Percentiles rank a stretch among this genome's conserved stretches.
Evolutionary conservation across 1,140 invertebrate species (phyloP).

Genomic region (Panulirus ornatus): DNA sequence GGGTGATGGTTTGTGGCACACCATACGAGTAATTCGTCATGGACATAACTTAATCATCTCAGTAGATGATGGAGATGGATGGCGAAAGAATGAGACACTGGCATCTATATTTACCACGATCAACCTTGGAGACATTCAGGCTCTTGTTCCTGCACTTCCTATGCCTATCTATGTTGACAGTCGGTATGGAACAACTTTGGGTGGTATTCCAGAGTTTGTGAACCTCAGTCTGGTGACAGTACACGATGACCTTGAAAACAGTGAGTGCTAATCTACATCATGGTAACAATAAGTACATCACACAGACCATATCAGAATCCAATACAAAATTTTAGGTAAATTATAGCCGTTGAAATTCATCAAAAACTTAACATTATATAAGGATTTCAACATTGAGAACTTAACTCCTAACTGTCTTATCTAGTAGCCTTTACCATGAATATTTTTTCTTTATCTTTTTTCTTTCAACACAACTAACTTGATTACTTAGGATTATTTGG

Average conservation of each 20-base stretch:
- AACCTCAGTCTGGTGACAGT: constrained; percentile 29
- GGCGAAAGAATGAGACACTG: constrained; percentile 50
- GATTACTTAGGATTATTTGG: too few relatives aligned
- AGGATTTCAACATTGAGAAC: too few relatives aligned
- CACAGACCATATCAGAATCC: too few relatives aligned
- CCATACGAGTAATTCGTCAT: constrained; percentile 32
- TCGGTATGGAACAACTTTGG: constrained; percentile 18
- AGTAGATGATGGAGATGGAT: constrained; percentile 57
- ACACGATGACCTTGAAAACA: constrained; percentile 38
- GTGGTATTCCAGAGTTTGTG: constrained; percentile 42
- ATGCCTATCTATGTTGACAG: constrained; percentile 32
- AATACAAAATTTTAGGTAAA: too few relatives aligned
- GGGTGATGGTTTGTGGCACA: constrained; percentile 62
- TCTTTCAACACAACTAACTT: too few relatives aligned
- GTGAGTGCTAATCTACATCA: constrained; percentile 13
- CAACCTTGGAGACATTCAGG: neutral
- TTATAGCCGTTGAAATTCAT: too few relatives aligned
- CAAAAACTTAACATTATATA: too few relatives aligned
- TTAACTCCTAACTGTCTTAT: too few relatives aligned
- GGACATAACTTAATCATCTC: constrained; percentile 34
- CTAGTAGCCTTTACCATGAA: too few relatives aligned
- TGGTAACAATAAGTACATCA: too few relatives aligned
- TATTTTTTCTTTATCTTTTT: too few relatives aligned
- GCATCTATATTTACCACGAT: neutral
- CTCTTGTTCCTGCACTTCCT: neutral